phyloP scores from a whole-genome alignment of 1,140 invertebrate species.

The Trichogramma pretiosum region DNA sequence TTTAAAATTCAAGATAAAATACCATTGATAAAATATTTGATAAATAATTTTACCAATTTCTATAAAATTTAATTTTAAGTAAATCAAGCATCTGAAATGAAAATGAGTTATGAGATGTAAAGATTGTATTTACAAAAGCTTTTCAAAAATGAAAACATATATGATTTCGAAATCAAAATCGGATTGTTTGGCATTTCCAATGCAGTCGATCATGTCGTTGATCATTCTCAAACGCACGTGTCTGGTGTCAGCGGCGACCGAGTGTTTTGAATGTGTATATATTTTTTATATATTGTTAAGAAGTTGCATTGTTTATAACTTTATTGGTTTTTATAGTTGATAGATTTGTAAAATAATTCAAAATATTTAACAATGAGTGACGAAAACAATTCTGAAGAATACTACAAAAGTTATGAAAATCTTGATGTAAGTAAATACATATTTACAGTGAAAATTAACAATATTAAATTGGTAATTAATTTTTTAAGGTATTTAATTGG shows the following conservation, averaged over 20 bases:
- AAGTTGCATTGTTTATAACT: background rate
- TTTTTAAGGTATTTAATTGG: background rate
- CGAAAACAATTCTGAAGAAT: slow-evolving; percentile 20
- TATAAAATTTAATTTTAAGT: too few relatives aligned
- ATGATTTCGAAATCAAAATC: background rate
- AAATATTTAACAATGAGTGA: slow-evolving; percentile 16
- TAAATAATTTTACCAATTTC: too few relatives aligned
- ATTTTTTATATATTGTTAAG: background rate
- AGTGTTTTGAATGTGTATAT: background rate
- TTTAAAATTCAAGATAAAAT: too few relatives aligned
- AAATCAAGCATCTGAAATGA: too few relatives aligned
- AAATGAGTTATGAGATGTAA: background rate
- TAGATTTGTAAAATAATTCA: too few relatives aligned
- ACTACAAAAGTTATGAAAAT: slow-evolving; percentile 35
- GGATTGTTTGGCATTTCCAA: too few relatives aligned
- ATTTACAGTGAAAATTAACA: slow-evolving; percentile 13
- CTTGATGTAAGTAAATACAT: slow-evolving; percentile 27
- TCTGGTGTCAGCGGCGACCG: background rate
- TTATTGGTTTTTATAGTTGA: too few relatives aligned
- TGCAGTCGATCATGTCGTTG: too few relatives aligned
- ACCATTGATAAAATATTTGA: too few relatives aligned
- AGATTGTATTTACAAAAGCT: background rate
- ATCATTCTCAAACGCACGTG: background rate
- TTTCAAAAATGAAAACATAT: background rate
- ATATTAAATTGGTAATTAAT: slow-evolving; percentile 3